Base-by-base conservation (phyloP, 1,140 invertebrate species). In the Pseudomyrmex gracilis region DNA sequence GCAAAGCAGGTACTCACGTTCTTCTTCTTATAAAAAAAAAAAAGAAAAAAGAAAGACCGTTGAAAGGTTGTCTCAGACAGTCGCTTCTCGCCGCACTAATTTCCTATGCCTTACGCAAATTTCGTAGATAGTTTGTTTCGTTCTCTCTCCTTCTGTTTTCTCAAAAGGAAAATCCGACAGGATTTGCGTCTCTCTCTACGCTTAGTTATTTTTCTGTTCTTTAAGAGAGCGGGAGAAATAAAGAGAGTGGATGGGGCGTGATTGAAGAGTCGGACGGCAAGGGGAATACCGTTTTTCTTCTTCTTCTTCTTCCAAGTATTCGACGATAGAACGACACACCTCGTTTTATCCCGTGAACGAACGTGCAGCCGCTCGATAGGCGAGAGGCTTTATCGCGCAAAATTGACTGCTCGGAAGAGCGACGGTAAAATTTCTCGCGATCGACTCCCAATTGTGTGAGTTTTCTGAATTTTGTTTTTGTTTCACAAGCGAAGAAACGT, bases 71-170 rank as follows among this genome's bases (percentile, higher is more conserved):
- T 58, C 71, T 73, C 45, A n/a, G 22, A 63, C 51, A 4, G 53
- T 34, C 17, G 53, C 47, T 57, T 84, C 67, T 10, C 61, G 22
- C 49, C 67, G 34, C 60, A 85, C 67, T 83, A 85, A 89, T 87
- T 84, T 47, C 22, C 82, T 9, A 45, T 57, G 70, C 70, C 80
- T 78, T 85, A 88, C 73, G 84, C 84, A 89, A 89, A 90, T 90
- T 34, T 90, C 63, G 45, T 73, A 71, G 55, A 60, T 66, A 45
- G 53, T 7, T 7, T 34, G 4, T 34, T 0, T 34, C 34, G 5
- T 34, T 34, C 34, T 24, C 1, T 34, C 34, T 34, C 5, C 7
- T 7, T 34, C 57, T 22, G 49, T 10, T 13, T 63, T 85, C 68
- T 43, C 43, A 67, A 67, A 66, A 82, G 58, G 55, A 34, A 45